Evolutionary conservation across 92 coral and sea anemone genomes (phyloP), one percentile per base, ranked within the genome.

Genomic region (Parazoanthus atlanticus): DNA sequence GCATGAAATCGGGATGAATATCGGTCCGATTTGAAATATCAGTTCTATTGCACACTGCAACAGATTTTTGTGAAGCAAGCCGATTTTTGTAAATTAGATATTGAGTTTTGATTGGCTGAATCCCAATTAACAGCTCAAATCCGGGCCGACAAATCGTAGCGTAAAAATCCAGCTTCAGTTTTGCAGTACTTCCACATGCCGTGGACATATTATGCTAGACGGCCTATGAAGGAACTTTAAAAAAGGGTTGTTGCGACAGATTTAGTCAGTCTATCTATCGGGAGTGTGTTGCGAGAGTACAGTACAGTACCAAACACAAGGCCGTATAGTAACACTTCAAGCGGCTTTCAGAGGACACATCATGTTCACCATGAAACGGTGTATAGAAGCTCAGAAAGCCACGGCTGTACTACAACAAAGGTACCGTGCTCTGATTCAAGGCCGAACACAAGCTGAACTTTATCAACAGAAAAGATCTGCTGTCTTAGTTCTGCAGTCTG

Each of bases 111-210:
- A 40, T 40, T 40, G 43, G 43, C 43, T 40, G 6, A 36, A 36
- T 2, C 40, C 40, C 5, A 36, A 36, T 36, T 36, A 36, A 36
- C 40, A 36, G 40, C 40, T 36, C 40, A 36, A 36, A 36, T 36
- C 40, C 5, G 40, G 40, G 2, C 40, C 40, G 40, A 36, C 40
- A 36, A 36, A 36, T 5, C 40, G 5, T 5, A 36, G 40, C 2
- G 40, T 36, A 5, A 2, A 36, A 36, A n/a, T 36, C 40, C 40
- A 2, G 40, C 40, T 36, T 36, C 5, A 36, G 85, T 76, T 13
- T 28, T 96, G 28, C 98, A 96, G 85, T 93, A n/a, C n/a, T n/a
- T n/a, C 97, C 36, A 89, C 92, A 31, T 94, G 89, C 90, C 96
- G 98, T 23, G 94, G 97, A 6, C 79, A 89, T 90, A 66, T 40